Conservation (phyloP, 1,140 invertebrate genomes). For the Ips nitidus region DNA sequence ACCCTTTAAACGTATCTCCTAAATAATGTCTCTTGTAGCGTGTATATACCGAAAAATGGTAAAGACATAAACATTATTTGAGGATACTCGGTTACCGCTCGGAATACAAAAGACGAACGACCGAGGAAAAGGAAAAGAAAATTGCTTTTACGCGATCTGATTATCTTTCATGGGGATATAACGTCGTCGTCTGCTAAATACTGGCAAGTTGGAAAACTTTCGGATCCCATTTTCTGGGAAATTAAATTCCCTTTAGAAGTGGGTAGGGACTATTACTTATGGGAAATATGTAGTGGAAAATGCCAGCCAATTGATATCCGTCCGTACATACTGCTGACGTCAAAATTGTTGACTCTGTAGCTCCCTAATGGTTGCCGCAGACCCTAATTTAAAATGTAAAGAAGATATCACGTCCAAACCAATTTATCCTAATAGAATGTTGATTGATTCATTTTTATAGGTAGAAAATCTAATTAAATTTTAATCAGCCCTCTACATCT, state of each 20-base stretch:
- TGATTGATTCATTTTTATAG: constrained; percentile 5
- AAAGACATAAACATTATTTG: constrained; percentile 27
- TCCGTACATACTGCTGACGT: too few species aligned
- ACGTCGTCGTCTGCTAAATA: constrained; percentile 34
- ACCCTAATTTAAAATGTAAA: not conserved
- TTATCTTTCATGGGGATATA: constrained; percentile 33
- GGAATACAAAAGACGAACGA: constrained; percentile 29
- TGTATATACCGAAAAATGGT: constrained; percentile 18
- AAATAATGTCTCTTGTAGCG: constrained; percentile 7
- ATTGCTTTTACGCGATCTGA: constrained; percentile 32
- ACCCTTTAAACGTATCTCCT: not conserved
- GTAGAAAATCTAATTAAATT: not conserved
- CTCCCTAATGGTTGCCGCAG: not conserved
- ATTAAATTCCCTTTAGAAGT: constrained; percentile 35
- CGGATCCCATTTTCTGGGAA: constrained; percentile 35
- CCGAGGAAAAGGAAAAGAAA: constrained; percentile 29
- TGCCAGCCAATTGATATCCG: constrained; percentile 1
- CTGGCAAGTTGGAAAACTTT: constrained; percentile 33
- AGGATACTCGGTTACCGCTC: constrained; percentile 31
- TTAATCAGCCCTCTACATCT: not conserved
- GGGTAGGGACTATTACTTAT: constrained; percentile 15
- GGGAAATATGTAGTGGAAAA: constrained; percentile 11
- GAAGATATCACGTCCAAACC: not conserved
- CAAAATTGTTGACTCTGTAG: not conserved
- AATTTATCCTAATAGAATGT: not conserved